phyloP scores from a whole-genome alignment of 2,888 invertebrate genomes.

The Drosophila flavopinicola region DNA sequence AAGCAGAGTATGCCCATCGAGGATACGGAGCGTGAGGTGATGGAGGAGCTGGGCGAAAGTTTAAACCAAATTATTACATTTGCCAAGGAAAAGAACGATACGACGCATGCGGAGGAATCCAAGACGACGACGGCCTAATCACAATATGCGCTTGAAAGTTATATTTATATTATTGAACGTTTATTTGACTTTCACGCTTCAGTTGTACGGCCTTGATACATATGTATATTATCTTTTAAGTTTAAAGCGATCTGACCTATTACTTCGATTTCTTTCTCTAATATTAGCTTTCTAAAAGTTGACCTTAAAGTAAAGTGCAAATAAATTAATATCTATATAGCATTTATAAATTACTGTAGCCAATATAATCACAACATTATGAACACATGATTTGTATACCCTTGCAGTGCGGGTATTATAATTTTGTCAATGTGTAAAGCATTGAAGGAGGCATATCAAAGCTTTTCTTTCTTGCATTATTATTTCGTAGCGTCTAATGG shows the following conservation, averaged over 20 bases:
- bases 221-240: constrained; percentile 33
- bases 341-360: constrained; percentile 10
- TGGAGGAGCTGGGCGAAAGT: constrained; percentile 98
- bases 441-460: too few relatives aligned
- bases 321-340: constrained; percentile 34
- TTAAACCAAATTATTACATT: constrained; percentile 95
- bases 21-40: constrained; percentile 88
- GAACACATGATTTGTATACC: neutral
- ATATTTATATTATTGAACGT: constrained; percentile 14
- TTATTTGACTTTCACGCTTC: constrained; percentile 6
- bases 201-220: constrained; percentile 9
- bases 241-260: constrained; percentile 25
- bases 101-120: constrained; percentile 48
- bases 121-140: constrained; percentile 43
- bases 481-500: constrained; percentile 6
- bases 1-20: constrained; percentile 89
- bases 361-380: constrained; percentile 10
- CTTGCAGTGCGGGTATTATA: too few relatives aligned
- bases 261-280: constrained; percentile 28
- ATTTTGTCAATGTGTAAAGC: too few relatives aligned
- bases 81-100: constrained; percentile 84
- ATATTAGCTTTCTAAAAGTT: constrained; percentile 66
- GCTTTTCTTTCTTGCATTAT: neutral
- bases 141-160: constrained; percentile 17
- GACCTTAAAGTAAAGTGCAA: constrained; percentile 61